Conservation (phyloP, 2,113 vertebrate species). For the Gymnogyps californianus region DNA sequence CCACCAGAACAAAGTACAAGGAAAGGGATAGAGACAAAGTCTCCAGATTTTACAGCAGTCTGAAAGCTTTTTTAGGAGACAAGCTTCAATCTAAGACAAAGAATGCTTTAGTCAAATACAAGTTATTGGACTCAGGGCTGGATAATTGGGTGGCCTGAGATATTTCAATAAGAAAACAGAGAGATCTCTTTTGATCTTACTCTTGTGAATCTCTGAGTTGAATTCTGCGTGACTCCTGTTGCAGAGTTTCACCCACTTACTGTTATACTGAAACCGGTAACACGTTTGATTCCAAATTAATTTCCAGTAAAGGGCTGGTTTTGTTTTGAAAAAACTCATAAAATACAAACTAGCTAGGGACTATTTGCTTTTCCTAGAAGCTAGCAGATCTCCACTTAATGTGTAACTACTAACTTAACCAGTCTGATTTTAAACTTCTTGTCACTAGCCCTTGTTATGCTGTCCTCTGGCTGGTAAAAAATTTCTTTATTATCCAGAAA, state of each 20-base stretch:
- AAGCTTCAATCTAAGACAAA: slow-evolving; percentile 39
- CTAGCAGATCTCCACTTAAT: neutral
- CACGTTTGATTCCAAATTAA: neutral
- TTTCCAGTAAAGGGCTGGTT: neutral
- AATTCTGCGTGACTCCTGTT: neutral
- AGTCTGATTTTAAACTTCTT: neutral
- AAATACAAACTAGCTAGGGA: neutral
- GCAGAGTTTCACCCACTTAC: neutral
- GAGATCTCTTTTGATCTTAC: neutral
- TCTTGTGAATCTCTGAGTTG: neutral
- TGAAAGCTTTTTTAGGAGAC: neutral
- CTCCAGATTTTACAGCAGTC: slow-evolving; percentile 13
- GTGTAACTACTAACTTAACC: neutral
- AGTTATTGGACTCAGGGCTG: neutral
- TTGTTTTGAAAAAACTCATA: neutral
- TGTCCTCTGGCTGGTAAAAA: neutral
- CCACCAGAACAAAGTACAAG: slow-evolving; percentile 10
- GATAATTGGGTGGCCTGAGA: neutral
- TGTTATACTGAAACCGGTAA: rapidly evolving
- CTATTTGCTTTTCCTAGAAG: neutral
- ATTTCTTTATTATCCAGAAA: neutral
- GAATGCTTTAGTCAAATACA: slow-evolving; percentile 14
- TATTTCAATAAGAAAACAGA: slow-evolving; percentile 11
- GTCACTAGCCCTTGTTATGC: neutral
- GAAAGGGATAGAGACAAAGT: neutral